phyloP scores from a whole-genome alignment of 2,797 vertebrate species.

The Betta splendens region DNA sequence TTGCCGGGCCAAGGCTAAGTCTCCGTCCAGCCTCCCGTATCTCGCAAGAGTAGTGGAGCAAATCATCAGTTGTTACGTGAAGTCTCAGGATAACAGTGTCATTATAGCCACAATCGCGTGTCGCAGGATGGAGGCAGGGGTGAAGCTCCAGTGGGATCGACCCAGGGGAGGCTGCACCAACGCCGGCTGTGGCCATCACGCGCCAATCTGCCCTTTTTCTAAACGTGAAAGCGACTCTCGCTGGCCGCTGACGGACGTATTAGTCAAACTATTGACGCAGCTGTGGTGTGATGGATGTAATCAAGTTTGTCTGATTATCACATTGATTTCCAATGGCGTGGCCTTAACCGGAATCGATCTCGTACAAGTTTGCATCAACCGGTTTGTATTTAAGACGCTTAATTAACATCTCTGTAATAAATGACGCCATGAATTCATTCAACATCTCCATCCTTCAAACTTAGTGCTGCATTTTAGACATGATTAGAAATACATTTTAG shows the following conservation, averaged over 20 bases:
- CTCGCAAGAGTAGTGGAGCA: background rate
- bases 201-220: conserved; percentile 12
- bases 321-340: conserved; percentile 37
- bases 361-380: conserved; percentile 32
- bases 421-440: conserved; percentile 29
- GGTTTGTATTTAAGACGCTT: conserved; percentile 16
- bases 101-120: conserved; percentile 5
- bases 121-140: conserved; percentile 16
- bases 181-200: conserved; percentile 8
- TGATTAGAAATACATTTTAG: background rate
- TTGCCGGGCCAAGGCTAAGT: conserved; percentile 8
- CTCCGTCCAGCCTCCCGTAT: background rate
- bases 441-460: conserved; percentile 32
- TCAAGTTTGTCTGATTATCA: conserved; percentile 28
- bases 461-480: background rate
- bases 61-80: conserved; percentile 15
- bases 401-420: conserved; percentile 41
- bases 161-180: conserved; percentile 28
- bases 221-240: conserved; percentile 1
- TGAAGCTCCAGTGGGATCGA: conserved; percentile 9
- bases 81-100: conserved; percentile 19
- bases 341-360: conserved; percentile 46
- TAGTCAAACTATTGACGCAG: background rate
- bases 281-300: conserved; percentile 9
- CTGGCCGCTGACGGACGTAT: background rate